Conservation (phyloP, 2,113 vertebrate genomes). For the Glaucidium brasilianum region DNA sequence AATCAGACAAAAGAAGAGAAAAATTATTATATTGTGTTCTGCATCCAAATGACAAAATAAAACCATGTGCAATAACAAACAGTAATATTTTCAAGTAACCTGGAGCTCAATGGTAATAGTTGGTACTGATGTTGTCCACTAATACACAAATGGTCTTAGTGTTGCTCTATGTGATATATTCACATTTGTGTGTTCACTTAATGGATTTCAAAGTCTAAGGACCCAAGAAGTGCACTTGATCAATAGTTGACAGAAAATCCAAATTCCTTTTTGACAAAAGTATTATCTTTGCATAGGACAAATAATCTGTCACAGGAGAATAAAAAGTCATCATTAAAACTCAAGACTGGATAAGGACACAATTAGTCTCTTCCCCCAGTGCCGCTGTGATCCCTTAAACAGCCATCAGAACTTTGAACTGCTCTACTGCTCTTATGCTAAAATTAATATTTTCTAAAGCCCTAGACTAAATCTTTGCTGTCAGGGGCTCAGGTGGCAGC, state of each 20-base stretch:
- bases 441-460: conserved; percentile 15
- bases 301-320: neutral
- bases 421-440: neutral
- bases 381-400: neutral
- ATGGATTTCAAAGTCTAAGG: neutral
- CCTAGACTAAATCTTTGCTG: neutral
- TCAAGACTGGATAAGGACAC: neutral
- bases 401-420: neutral
- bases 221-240: neutral
- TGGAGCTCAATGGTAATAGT: neutral
- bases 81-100: neutral
- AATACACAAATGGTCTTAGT: neutral
- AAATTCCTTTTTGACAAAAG: neutral
- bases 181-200: neutral
- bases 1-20: neutral
- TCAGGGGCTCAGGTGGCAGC: conserved; percentile 43
- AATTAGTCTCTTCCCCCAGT: neutral
- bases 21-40: neutral
- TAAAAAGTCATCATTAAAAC: neutral
- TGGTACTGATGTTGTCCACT: neutral
- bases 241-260: neutral
- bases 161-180: neutral
- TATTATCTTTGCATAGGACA: neutral
- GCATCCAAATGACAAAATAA: neutral
- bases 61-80: neutral